Percentiles rank a stretch among this genome's conserved stretches.
These are phyloP conservation scores for Garra rufa DNA, from an alignment of 2,113 vertebrate genomes.

Conservation along the genomic window DNA sequence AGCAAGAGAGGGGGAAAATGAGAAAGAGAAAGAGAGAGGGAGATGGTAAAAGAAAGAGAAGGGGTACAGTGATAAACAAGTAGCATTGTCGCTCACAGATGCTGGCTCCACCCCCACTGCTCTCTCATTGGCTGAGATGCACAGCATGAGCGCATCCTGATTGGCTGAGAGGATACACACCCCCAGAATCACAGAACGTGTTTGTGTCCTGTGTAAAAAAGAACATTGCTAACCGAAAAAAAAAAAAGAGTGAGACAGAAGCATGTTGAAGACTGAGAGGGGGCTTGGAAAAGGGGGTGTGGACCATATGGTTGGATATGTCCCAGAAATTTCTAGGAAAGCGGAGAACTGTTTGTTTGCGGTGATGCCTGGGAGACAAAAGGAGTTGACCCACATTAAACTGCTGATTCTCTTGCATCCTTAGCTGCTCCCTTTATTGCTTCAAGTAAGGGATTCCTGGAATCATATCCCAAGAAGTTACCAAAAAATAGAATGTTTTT, in stretches of 20 bases:
- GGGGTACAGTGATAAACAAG: slow-evolving; percentile 72
- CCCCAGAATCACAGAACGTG: slow-evolving; percentile 84
- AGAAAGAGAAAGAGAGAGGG: neutral
- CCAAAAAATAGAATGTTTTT: slow-evolving; percentile 15
- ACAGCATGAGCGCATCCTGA: slow-evolving; percentile 57
- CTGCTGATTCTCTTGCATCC: neutral
- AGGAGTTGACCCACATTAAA: slow-evolving; percentile 27
- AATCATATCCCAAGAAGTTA: slow-evolving; percentile 28
- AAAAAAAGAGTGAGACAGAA: slow-evolving; percentile 22
- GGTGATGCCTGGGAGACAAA: slow-evolving; percentile 27
- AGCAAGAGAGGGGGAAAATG: slow-evolving; percentile 57
- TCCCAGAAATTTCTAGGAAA: slow-evolving; percentile 79
- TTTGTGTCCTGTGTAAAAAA: slow-evolving; percentile 71
- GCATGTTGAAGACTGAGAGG: slow-evolving; percentile 1
- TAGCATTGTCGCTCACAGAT: slow-evolving; percentile 64
- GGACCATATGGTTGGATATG: slow-evolving; percentile 58
- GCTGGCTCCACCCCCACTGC: slow-evolving; percentile 51
- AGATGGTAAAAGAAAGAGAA: neutral
- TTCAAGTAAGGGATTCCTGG: slow-evolving; percentile 15
- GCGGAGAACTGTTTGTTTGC: slow-evolving; percentile 68
- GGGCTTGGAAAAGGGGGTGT: slow-evolving; percentile 8
- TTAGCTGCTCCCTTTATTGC: slow-evolving; percentile 17
- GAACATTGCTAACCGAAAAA: slow-evolving; percentile 39
- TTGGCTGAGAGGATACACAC: slow-evolving; percentile 82
- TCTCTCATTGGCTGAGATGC: slow-evolving; percentile 61